Evolutionary conservation across 2,113 vertebrate genomes (phyloP).

Genomic region (Sus scrofa): DNA sequence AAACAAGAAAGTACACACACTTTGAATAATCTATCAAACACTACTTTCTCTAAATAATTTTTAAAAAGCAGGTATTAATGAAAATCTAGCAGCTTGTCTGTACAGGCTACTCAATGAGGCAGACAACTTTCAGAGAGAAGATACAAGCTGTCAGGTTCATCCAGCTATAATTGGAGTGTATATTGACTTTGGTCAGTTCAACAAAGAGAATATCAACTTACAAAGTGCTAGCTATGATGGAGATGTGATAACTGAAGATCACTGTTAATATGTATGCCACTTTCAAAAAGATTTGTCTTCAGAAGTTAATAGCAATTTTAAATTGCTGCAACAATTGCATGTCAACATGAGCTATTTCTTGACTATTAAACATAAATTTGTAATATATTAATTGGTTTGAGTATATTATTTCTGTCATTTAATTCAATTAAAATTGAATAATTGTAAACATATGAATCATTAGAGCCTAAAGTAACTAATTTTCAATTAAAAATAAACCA

Average conservation of each 20-base stretch:
- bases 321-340: slow-evolving; percentile 48
- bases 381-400: slow-evolving; percentile 55
- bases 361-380: slow-evolving; percentile 50
- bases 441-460: slow-evolving; percentile 55
- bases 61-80: slow-evolving; percentile 50
- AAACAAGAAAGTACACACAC: not conserved
- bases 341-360: slow-evolving; percentile 61
- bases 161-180: slow-evolving; percentile 68
- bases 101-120: not conserved
- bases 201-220: slow-evolving; percentile 70
- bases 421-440: slow-evolving; percentile 69
- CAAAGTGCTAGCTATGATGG: slow-evolving; percentile 66
- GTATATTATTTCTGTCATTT: slow-evolving; percentile 61
- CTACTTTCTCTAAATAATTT: slow-evolving; percentile 41
- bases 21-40: not conserved
- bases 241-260: slow-evolving; percentile 73
- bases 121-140: slow-evolving; percentile 69
- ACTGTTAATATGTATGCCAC: slow-evolving; percentile 42
- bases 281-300: slow-evolving; percentile 65
- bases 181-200: slow-evolving; percentile 78
- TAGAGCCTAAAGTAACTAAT: slow-evolving; percentile 59
- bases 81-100: slow-evolving; percentile 72
- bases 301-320: slow-evolving; percentile 73
- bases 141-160: slow-evolving; percentile 60
- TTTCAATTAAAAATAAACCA: slow-evolving; percentile 63